A percentile compares a stretch with the other conserved stretches of the same genome.
Evolutionary conservation across 1,140 invertebrate species (phyloP).

Genomic region (Parapsyche elsis): DNA sequence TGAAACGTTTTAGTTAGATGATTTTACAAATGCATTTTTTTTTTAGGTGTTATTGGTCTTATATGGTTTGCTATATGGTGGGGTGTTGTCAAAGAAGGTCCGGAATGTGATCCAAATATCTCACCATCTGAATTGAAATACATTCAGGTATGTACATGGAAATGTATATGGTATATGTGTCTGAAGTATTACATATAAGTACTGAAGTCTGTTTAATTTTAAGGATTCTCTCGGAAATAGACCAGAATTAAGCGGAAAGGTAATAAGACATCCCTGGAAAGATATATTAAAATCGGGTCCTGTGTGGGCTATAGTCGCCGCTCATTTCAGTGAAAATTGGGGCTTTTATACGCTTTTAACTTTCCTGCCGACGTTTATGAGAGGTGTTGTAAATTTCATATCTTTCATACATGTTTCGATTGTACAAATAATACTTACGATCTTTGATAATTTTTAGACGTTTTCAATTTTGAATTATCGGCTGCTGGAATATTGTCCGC

Average conservation of each 20-base stretch:
- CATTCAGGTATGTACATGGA: constrained; percentile 68
- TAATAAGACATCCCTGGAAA: constrained; percentile 79
- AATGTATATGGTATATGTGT: background rate
- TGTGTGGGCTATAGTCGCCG: constrained; percentile 90
- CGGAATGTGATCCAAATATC: constrained; percentile 81
- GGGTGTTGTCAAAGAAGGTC: constrained; percentile 78
- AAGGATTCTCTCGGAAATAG: constrained; percentile 63
- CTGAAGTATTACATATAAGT: background rate
- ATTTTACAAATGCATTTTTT: constrained; percentile 24
- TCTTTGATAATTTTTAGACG: constrained; percentile 69
- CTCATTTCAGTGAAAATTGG: constrained; percentile 96
- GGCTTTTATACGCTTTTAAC: constrained; percentile 94
- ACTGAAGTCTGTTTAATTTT: constrained; percentile 37
- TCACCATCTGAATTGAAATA: constrained; percentile 80
- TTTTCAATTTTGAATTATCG: constrained; percentile 76
- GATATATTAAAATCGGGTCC: constrained; percentile 83
- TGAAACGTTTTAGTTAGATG: background rate
- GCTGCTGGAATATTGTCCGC: constrained; percentile 85
- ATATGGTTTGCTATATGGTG: constrained; percentile 80
- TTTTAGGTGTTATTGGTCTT: constrained; percentile 72
- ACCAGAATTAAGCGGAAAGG: constrained; percentile 52
- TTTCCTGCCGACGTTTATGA: constrained; percentile 91
- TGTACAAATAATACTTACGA: constrained; percentile 6
- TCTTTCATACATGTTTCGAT: background rate
- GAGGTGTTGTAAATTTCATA: constrained; percentile 70